A percentile compares a stretch with the other conserved stretches of the same genome.
Evolutionary conservation across 2,888 invertebrate genomes (phyloP).

Genomic region (Artemia sp.): DNA sequence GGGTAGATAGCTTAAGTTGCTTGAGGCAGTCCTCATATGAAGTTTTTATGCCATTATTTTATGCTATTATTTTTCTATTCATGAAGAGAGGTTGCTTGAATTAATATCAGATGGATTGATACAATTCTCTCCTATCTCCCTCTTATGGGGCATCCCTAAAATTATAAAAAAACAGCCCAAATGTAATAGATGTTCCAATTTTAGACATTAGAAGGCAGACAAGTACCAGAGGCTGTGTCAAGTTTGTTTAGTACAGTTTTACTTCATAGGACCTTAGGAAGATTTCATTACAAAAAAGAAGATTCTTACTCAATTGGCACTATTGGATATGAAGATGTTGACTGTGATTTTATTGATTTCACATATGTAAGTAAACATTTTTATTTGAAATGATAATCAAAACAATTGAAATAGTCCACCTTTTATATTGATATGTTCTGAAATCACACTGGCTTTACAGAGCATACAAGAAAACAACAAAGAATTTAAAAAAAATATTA

Average conservation of each 20-base stretch:
- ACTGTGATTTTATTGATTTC: slow-evolving; percentile 93
- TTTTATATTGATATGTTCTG: too few species aligned
- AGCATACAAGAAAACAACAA: too few species aligned
- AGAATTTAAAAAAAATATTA: too few species aligned
- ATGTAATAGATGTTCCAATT: slow-evolving; percentile 18
- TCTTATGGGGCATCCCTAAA: background rate
- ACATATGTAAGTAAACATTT: slow-evolving; percentile 52
- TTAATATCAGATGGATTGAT: slow-evolving; percentile 7
- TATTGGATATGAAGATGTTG: slow-evolving; percentile 85
- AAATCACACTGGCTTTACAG: too few species aligned
- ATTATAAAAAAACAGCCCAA: slow-evolving; percentile 16
- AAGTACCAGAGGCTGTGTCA: slow-evolving; percentile 78
- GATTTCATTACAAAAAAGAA: slow-evolving; percentile 84
- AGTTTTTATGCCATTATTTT: too few species aligned
- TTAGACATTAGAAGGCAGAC: slow-evolving; percentile 62
- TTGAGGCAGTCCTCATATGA: too few species aligned
- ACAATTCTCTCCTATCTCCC: background rate
- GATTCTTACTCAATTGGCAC: slow-evolving; percentile 89
- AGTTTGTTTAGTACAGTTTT: slow-evolving; percentile 81
- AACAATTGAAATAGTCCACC: too few species aligned
- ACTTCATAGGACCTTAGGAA: slow-evolving; percentile 74
- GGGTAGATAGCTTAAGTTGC: too few species aligned
- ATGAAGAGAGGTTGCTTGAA: background rate
- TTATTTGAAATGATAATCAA: too few species aligned
- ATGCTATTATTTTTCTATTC: too few species aligned